phyloP scores from a whole-genome alignment of 2,888 invertebrate species.

The Cinara cedri region DNA sequence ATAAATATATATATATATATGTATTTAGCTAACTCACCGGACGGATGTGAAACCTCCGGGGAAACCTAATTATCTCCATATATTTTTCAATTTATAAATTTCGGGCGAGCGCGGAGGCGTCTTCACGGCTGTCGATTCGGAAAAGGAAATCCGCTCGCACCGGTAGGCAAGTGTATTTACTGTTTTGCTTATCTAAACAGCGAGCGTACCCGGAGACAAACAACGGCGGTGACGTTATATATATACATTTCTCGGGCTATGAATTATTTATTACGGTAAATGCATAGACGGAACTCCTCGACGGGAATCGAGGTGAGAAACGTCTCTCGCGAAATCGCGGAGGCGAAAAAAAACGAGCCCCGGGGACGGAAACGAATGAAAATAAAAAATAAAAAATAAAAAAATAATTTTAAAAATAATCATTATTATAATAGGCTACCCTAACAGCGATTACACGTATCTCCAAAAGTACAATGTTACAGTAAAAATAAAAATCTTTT shows the following conservation, averaged over 20 bases:
- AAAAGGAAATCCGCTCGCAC: slow-evolving; percentile 9
- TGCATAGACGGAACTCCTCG: not conserved
- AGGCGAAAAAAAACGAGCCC: not conserved
- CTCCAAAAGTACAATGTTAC: too few relatives aligned
- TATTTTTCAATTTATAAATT: slow-evolving; percentile 44
- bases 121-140: slow-evolving; percentile 18
- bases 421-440: too few relatives aligned
- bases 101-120: not conserved
- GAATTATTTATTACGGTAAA: slow-evolving; percentile 48
- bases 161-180: not conserved
- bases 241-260: slow-evolving; percentile 23
- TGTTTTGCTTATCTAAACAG: slow-evolving; percentile 39
- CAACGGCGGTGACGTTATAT: slow-evolving; percentile 4
- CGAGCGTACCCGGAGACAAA: not conserved
- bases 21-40: too few relatives aligned
- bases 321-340: not conserved
- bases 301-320: slow-evolving; percentile 14
- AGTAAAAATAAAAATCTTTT: too few relatives aligned
- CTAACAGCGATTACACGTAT: too few relatives aligned
- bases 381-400: too few relatives aligned
- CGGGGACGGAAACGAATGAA: too few relatives aligned
- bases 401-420: too few relatives aligned
- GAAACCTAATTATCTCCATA: slow-evolving; percentile 40
- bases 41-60: not conserved
- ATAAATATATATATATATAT: too few relatives aligned